Evolutionary conservation across 2,888 invertebrate genomes (phyloP).

Genomic region (Agrochola litura): DNA sequence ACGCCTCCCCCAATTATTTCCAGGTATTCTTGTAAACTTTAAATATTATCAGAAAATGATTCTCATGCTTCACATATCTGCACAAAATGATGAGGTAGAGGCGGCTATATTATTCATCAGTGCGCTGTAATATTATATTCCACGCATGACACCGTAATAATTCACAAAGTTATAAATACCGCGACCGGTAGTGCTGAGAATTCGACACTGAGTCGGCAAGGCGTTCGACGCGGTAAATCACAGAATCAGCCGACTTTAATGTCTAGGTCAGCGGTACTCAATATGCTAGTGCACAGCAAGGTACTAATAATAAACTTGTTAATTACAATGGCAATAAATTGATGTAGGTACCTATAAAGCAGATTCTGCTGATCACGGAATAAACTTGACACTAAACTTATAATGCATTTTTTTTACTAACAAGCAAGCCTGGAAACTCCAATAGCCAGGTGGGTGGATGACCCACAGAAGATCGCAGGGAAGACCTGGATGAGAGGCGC

Average conservation of each 20-base stretch:
- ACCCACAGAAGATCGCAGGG: too few relatives aligned
- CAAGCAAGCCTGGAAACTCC: background rate
- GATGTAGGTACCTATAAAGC: background rate
- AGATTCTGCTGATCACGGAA: background rate
- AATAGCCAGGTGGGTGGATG: too few relatives aligned
- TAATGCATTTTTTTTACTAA: background rate
- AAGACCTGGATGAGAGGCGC: too few relatives aligned
- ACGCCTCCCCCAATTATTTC: background rate
- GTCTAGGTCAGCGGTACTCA: conserved; percentile 31
- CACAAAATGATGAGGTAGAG: background rate
- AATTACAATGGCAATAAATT: background rate
- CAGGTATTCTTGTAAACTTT: background rate
- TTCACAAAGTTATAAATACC: conserved; percentile 33
- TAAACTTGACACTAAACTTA: background rate
- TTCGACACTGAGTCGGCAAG: conserved; percentile 36
- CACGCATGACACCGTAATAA: conserved; percentile 29
- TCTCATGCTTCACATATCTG: background rate
- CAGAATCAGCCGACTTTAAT: conserved; percentile 3
- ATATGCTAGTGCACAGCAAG: conserved; percentile 10
- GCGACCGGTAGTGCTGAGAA: conserved; percentile 2
- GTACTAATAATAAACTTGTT: conserved; percentile 8
- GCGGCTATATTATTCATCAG: background rate
- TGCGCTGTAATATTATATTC: background rate
- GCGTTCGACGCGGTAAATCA: conserved; percentile 33
- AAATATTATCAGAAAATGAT: background rate